Conservation (phyloP, 2,888 invertebrate species). For the Toxonevra muliebris region DNA sequence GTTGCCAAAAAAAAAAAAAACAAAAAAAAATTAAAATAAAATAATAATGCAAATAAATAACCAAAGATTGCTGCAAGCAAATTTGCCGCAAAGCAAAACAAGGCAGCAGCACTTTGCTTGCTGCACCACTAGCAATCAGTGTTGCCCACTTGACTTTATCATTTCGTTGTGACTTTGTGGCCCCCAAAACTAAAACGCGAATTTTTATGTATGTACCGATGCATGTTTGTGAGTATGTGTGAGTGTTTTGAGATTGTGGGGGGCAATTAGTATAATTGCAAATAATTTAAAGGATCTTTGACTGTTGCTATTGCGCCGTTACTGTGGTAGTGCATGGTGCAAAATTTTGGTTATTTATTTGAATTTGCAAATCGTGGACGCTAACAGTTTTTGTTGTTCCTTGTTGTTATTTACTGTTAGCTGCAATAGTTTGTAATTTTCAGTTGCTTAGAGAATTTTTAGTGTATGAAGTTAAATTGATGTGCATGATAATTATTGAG, state of each 20-base stretch:
- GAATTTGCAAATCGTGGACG: conserved; percentile 12
- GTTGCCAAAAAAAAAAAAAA: conserved; percentile 23
- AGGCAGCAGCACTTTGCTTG: no score
- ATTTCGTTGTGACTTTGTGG: neutral
- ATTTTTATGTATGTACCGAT: neutral
- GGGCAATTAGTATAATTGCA: conserved; percentile 41
- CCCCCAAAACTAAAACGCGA: no score
- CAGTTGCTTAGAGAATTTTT: no score
- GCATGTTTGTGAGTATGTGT: neutral
- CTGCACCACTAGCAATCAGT: no score
- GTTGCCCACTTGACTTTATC: conserved; percentile 27
- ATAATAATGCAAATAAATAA: no score
- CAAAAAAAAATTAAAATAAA: conserved; percentile 11
- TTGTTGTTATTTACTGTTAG: no score
- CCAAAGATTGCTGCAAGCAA: no score
- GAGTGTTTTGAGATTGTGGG: conserved; percentile 8
- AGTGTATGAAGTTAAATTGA: no score
- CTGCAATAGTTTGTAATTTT: no score
- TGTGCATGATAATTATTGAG: no score
- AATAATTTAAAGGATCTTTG: conserved; percentile 46
- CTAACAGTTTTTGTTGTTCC: no score
- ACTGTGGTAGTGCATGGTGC: neutral
- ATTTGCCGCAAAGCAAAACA: no score
- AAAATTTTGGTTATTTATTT: conserved; percentile 19
- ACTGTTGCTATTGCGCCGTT: conserved; percentile 25